Evolutionary conservation across 2,888 invertebrate species (phyloP).

Genomic region (Erebia palarica): DNA sequence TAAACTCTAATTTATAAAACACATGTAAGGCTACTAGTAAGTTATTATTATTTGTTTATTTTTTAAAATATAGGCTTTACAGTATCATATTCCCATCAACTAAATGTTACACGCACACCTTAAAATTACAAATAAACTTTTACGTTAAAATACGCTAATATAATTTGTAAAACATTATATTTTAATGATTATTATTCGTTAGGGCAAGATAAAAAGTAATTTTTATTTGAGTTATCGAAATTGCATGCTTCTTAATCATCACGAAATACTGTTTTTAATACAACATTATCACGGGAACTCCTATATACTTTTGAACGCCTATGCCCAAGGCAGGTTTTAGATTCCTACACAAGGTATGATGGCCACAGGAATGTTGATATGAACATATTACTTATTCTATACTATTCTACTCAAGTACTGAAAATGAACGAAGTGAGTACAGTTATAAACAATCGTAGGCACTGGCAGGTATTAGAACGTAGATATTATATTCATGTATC

Average conservation of each 20-base stretch:
- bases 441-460: neutral
- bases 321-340: neutral
- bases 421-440: constrained; percentile 2
- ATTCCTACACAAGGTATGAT: neutral
- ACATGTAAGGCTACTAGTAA: neutral
- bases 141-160: constrained; percentile 24
- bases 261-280: neutral
- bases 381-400: constrained; percentile 18
- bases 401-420: constrained; percentile 3
- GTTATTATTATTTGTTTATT: neutral
- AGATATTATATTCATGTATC: neutral
- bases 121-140: constrained; percentile 7
- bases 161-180: constrained; percentile 23
- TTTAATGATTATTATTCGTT: constrained; percentile 21
- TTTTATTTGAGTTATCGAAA: constrained; percentile 3
- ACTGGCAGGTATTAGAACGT: neutral
- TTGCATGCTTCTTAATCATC: neutral
- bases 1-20: neutral
- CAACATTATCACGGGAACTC: neutral
- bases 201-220: constrained; percentile 23
- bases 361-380: constrained; percentile 23
- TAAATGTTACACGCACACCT: neutral
- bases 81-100: constrained; percentile 1
- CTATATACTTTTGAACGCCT: neutral
- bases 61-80: no score